Evolutionary conservation across 2,113 vertebrate species (phyloP).

Genomic region (Anseranas semipalmata): DNA sequence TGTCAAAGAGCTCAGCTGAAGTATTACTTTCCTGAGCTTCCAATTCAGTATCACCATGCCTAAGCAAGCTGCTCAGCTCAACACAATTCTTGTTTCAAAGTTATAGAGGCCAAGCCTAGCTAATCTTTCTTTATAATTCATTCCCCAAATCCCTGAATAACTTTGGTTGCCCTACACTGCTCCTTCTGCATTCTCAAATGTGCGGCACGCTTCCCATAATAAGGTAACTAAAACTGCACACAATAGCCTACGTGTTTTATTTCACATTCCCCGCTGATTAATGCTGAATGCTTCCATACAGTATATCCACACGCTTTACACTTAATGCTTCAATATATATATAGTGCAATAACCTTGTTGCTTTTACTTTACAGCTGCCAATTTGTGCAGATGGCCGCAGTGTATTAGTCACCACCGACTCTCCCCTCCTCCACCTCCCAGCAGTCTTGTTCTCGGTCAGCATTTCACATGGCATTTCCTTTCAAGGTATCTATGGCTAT

Average conservation of each 20-base stretch:
- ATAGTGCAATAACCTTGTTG: conserved; percentile 4
- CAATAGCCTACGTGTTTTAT: conserved; percentile 43
- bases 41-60: not conserved
- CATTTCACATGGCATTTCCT: conserved; percentile 64
- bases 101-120: conserved; percentile 45
- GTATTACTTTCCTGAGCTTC: conserved; percentile 4
- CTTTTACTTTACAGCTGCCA: conserved; percentile 58
- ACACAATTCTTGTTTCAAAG: conserved; percentile 43
- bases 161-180: conserved; percentile 22
- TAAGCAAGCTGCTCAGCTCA: conserved; percentile 37
- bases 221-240: conserved; percentile 31
- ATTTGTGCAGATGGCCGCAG: conserved; percentile 32
- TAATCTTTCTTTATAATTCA: conserved; percentile 59
- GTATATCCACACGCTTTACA: not conserved
- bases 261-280: conserved; percentile 33
- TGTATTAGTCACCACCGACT: conserved; percentile 47
- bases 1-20: not conserved
- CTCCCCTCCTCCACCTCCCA: conserved; percentile 37
- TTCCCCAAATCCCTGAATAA: conserved; percentile 60
- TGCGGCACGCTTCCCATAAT: not conserved
- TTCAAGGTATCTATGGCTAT: conserved; percentile 68
- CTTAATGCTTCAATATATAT: conserved; percentile 24
- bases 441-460: conserved; percentile 42
- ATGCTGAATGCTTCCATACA: conserved; percentile 7
- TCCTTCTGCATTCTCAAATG: not conserved